Percentiles rank a stretch among this genome's conserved stretches.
These are phyloP conservation scores for Himantopus leucocephalus DNA, from an alignment of 2,113 vertebrate species.

Conservation along the genomic window DNA sequence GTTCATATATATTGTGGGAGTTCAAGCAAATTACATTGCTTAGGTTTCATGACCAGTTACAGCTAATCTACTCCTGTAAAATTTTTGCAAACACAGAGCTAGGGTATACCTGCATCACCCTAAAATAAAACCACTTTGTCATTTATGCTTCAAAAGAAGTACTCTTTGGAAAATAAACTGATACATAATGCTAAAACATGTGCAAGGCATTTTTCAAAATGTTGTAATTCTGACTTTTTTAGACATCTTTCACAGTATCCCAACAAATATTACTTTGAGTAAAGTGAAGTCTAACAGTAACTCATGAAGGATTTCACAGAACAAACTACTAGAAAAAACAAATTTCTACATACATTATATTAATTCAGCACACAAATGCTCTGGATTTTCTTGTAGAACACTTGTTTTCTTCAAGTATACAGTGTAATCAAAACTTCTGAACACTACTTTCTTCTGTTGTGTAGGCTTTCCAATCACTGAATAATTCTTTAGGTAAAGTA, in stretches of 20 bases:
- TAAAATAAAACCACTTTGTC: neutral
- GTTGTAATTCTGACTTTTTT: neutral
- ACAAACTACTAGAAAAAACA: neutral
- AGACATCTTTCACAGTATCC: neutral
- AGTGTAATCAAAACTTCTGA: neutral
- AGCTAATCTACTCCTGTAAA: neutral
- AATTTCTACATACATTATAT: neutral
- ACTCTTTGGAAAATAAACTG: neutral
- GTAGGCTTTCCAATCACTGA: neutral
- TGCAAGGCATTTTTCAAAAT: neutral
- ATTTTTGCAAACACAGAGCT: neutral
- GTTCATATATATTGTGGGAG: neutral
- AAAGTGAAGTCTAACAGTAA: neutral
- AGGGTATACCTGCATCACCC: neutral
- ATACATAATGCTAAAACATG: neutral
- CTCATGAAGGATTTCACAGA: neutral
- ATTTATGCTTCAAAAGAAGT: neutral
- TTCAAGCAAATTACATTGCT: neutral
- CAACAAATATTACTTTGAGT: neutral
- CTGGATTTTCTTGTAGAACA: neutral
- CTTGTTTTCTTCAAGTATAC: neutral
- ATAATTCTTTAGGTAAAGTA: neutral
- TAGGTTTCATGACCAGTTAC: neutral
- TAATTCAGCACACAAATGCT: neutral
- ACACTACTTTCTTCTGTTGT: neutral